phyloP scores from a whole-genome alignment of 2,888 invertebrate species.

The Andrena chrysosceles region DNA sequence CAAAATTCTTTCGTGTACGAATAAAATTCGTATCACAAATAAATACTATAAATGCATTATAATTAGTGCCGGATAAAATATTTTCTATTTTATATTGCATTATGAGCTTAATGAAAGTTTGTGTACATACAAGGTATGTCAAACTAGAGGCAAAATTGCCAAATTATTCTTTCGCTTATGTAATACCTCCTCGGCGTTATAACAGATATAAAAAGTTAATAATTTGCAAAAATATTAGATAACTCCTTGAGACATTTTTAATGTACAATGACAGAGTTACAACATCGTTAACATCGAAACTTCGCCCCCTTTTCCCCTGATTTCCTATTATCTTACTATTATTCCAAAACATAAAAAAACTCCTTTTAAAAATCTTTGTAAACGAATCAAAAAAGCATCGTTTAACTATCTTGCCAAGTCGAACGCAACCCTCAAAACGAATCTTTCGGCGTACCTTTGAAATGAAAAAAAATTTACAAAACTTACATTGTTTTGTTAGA shows the following conservation, averaged over 20 bases:
- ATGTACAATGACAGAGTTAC: constrained; percentile 33
- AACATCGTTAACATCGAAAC: constrained; percentile 32
- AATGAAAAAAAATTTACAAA: constrained; percentile 17
- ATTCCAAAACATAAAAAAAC: constrained; percentile 7
- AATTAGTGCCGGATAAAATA: constrained; percentile 10
- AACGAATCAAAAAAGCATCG: constrained; percentile 8
- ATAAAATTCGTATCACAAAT: constrained; percentile 24
- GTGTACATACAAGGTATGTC: constrained; percentile 61
- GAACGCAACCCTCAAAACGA: neutral
- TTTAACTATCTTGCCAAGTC: neutral
- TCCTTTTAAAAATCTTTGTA: neutral
- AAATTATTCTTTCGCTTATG: constrained; percentile 44
- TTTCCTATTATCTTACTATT: neutral
- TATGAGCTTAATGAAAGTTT: constrained; percentile 53
- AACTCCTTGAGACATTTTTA: constrained; percentile 31
- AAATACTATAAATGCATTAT: constrained; percentile 21
- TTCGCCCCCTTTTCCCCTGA: neutral
- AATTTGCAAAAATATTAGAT: constrained; percentile 64
- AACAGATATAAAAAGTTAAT: constrained; percentile 67
- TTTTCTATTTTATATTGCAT: constrained; percentile 26
- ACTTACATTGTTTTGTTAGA: constrained; percentile 10
- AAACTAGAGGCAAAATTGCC: constrained; percentile 54
- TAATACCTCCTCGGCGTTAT: constrained; percentile 41
- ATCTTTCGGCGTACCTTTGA: neutral
- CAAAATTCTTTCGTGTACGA: neutral